Conservation (phyloP, 2,888 invertebrate genomes). For the Amitus sp. region DNA sequence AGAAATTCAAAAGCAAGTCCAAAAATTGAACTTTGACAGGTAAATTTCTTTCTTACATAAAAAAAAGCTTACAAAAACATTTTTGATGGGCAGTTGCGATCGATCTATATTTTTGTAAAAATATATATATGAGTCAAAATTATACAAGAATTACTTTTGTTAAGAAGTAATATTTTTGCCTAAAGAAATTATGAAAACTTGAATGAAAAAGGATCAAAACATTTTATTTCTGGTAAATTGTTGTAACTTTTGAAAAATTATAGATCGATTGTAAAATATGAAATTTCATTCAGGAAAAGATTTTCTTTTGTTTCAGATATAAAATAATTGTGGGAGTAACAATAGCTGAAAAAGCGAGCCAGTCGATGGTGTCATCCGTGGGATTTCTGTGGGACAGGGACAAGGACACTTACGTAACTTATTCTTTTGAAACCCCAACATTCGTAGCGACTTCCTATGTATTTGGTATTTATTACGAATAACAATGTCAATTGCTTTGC, state of each 20-base stretch:
- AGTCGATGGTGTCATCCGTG: constrained; percentile 72
- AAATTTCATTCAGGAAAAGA: neutral
- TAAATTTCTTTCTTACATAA: constrained; percentile 42
- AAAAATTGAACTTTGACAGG: constrained; percentile 78
- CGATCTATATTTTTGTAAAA: constrained; percentile 36
- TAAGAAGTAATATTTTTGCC: too few species aligned
- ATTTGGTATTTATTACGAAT: constrained; percentile 78
- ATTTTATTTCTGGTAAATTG: too few species aligned
- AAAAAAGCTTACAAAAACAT: too few species aligned
- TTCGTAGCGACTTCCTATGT: constrained; percentile 74
- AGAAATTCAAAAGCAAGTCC: constrained; percentile 71
- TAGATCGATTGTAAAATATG: too few species aligned
- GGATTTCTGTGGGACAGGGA: constrained; percentile 78
- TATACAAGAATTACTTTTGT: too few species aligned
- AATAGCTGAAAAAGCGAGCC: constrained; percentile 75
- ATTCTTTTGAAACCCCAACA: constrained; percentile 72
- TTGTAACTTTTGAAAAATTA: too few species aligned
- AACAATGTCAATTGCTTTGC: constrained; percentile 44
- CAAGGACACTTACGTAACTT: constrained; percentile 72
- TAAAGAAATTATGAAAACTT: too few species aligned
- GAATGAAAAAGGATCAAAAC: too few species aligned
- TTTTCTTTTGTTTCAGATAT: constrained; percentile 69
- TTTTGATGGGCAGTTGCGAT: too few species aligned
- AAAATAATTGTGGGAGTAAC: constrained; percentile 73
- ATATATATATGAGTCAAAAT: too few species aligned